Base-by-base conservation (phyloP, 2,888 invertebrate species). In the Temnothorax rugatulus region DNA sequence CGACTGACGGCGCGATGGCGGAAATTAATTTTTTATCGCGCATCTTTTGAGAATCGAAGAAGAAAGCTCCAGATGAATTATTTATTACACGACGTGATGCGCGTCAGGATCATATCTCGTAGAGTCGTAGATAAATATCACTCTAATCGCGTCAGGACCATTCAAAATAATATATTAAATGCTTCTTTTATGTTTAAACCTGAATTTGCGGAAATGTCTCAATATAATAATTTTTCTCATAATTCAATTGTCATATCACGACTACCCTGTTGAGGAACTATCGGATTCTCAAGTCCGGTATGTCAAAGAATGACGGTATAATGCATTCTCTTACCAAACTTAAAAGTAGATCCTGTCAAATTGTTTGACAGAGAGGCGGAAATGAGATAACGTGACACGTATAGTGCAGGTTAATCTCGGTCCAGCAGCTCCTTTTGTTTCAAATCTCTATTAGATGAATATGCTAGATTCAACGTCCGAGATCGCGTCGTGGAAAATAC, bases 11-110 rank as follows among this genome's bases (percentile, higher is more conserved):
- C 76, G 18, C 29, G 69, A 29, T 68, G 63, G 59, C 84, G 88
- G 86, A 88, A 88, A 88, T 89, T 84, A 88, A 88, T 69, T 85
- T 89, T 89, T 89, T 88, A 89, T 88, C 89, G 81, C 71, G 83
- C 61, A 86, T 89, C 84, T 88, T 69, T 64, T 74, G 79, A 77
- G 57, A 74, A 69, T 75, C 68, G 41, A 54, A 54, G 25, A n/a
- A 54, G 25, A 18, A 41, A 76, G 25, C 18, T 25, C 0, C 13
- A 29, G 21, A 52, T 47, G 18, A 54, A 34, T 76, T 38, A 41
- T 18, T n/a, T 41, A 38, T 64, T 25, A 2, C 9, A 29, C 9
- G 15, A 21, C 15, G 15, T 18, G 54, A 34, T 54, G 7, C 15
- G 18, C 9, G 15, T 29, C 38, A 21, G 2, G n/a, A 74, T n/a